These are phyloP conservation scores for Sebastes taczanowskii DNA, from an alignment of 2,797 vertebrate genomes.

Conservation along the genomic window DNA sequence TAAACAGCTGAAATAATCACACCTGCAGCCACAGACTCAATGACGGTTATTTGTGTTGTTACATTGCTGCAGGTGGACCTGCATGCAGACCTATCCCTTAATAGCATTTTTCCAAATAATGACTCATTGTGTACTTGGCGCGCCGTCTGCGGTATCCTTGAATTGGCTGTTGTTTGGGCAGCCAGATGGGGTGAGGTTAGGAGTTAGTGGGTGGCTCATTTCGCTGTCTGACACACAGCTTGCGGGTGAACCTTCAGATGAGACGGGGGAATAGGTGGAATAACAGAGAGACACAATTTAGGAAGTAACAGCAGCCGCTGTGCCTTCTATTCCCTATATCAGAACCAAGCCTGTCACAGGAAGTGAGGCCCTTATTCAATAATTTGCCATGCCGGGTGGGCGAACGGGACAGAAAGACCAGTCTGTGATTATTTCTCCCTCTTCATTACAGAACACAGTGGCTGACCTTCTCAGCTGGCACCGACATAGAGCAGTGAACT, in stretches of 20 bases:
- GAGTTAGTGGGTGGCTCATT: slow-evolving; percentile 52
- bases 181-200: slow-evolving; percentile 56
- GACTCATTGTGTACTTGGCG: slow-evolving; percentile 42
- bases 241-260: slow-evolving; percentile 56
- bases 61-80: slow-evolving; percentile 16
- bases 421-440: slow-evolving; percentile 57
- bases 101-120: slow-evolving; percentile 48
- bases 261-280: slow-evolving; percentile 55
- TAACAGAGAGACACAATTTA: slow-evolving; percentile 62
- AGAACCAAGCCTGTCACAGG: slow-evolving; percentile 14
- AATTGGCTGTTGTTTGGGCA: slow-evolving; percentile 50
- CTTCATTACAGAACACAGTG: slow-evolving; percentile 64
- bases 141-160: slow-evolving; percentile 49
- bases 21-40: not conserved
- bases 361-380: slow-evolving; percentile 32
- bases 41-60: slow-evolving; percentile 1
- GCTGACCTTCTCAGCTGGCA: slow-evolving; percentile 56
- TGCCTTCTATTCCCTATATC: slow-evolving; percentile 17
- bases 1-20: not conserved
- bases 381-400: slow-evolving; percentile 39
- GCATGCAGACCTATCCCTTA: slow-evolving; percentile 4
- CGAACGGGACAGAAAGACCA: slow-evolving; percentile 43
- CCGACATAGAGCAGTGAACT: slow-evolving; percentile 24
- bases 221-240: slow-evolving; percentile 61
- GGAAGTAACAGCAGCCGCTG: slow-evolving; percentile 21